Conservation (phyloP, 2,113 vertebrate genomes). For the Menura novaehollandiae region DNA sequence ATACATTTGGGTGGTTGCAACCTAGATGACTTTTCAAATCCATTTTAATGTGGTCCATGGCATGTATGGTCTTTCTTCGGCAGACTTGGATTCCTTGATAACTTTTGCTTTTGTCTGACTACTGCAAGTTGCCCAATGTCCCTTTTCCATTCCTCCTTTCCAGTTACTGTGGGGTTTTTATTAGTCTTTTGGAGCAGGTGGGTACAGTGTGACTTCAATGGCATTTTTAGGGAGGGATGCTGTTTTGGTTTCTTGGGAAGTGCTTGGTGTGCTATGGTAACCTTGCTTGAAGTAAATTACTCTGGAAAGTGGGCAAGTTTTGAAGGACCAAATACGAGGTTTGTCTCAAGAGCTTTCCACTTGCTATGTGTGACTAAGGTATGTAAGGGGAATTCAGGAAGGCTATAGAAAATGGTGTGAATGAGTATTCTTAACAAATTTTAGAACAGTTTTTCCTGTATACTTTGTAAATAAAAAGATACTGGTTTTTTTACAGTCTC, state of each 20-base stretch:
- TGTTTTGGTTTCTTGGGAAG: neutral
- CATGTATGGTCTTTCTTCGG: neutral
- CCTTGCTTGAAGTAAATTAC: neutral
- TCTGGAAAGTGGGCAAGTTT: neutral
- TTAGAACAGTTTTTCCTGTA: neutral
- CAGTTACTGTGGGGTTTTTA: neutral
- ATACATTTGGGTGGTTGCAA: neutral
- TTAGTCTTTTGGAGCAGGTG: neutral
- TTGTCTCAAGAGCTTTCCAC: neutral
- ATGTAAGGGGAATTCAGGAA: neutral
- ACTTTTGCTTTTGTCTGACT: neutral
- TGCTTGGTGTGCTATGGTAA: neutral
- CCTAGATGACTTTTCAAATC: neutral
- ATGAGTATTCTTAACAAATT: neutral
- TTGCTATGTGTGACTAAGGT: neutral
- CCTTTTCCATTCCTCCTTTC: neutral
- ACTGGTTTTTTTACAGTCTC: neutral
- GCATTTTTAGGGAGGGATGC: neutral
- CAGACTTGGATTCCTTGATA: neutral
- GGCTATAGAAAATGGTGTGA: neutral
- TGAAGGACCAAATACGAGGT: neutral
- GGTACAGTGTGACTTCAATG: neutral
- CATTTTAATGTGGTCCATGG: neutral
- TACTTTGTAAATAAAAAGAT: neutral
- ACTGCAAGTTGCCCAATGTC: rapidly evolving